Evolutionary conservation across 2,797 vertebrate genomes (phyloP).

Genomic region (Myotis vivesi): DNA sequence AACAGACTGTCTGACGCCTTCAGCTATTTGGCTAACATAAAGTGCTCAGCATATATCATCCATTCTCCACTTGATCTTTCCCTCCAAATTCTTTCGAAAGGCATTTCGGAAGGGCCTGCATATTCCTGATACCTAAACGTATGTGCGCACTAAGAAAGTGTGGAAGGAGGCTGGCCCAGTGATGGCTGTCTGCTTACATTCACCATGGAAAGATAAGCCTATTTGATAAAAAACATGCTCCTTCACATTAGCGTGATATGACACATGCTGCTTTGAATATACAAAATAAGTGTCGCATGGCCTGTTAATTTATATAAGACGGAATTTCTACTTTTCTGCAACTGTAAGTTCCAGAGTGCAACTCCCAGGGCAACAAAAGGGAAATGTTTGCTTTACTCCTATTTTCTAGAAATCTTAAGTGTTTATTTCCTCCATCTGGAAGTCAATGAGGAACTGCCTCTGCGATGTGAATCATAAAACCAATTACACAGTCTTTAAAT

Average conservation of each 20-base stretch:
- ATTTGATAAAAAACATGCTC: neutral
- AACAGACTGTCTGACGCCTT: conserved; percentile 66
- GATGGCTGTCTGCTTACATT: accelerated
- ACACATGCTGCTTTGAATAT: neutral
- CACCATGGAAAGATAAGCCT: neutral
- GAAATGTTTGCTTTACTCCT: neutral
- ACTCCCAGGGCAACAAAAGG: neutral
- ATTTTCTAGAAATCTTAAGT: neutral
- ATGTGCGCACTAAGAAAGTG: neutral
- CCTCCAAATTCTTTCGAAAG: conserved; percentile 38
- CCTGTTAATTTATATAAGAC: neutral
- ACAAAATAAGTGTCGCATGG: neutral
- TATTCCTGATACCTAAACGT: neutral
- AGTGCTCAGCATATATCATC: neutral
- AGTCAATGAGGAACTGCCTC: neutral
- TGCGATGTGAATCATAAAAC: neutral
- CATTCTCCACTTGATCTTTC: neutral
- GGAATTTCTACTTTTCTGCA: neutral
- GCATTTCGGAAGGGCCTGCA: neutral
- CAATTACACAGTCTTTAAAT: neutral
- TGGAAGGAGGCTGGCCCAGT: neutral
- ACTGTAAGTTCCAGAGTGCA: neutral
- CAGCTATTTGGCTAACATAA: conserved; percentile 35
- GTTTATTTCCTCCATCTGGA: neutral
- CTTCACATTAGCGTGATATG: neutral